Conservation (phyloP, 2,113 vertebrate genomes). For the Psammodynastes pulverulentus region DNA sequence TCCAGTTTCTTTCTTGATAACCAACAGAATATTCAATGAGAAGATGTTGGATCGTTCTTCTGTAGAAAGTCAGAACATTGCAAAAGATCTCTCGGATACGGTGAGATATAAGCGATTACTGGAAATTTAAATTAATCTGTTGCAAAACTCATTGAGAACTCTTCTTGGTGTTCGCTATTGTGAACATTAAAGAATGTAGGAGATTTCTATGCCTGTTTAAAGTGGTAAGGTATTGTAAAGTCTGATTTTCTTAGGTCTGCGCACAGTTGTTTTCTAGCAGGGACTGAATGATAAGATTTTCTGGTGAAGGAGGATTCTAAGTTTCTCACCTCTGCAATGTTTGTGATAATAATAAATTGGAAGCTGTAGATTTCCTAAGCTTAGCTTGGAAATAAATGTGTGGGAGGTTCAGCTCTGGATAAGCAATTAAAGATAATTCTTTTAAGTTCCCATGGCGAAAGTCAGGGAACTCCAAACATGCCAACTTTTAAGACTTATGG, state of each 20-base stretch:
- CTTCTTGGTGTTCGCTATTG: background rate
- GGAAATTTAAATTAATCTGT: background rate
- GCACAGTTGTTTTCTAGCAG: background rate
- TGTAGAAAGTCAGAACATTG: constrained; percentile 23
- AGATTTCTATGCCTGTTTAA: background rate
- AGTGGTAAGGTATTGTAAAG: background rate
- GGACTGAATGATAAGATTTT: background rate
- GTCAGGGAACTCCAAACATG: no score
- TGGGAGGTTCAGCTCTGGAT: background rate
- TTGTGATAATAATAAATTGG: background rate
- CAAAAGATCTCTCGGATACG: background rate
- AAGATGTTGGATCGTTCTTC: constrained; percentile 26
- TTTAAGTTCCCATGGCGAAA: background rate
- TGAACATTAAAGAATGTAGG: background rate
- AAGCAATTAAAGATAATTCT: background rate
- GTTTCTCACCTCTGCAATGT: background rate
- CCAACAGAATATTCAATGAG: constrained; percentile 34
- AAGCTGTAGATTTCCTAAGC: background rate
- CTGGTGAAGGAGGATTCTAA: background rate
- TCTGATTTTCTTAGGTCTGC: background rate
- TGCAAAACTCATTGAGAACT: no score
- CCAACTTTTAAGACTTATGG: no score
- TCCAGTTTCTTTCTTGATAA: constrained; percentile 41
- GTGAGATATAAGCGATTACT: background rate
- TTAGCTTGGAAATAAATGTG: background rate